phyloP scores from a whole-genome alignment of 2,888 invertebrate genomes.

The Subacronicta megacephala region DNA sequence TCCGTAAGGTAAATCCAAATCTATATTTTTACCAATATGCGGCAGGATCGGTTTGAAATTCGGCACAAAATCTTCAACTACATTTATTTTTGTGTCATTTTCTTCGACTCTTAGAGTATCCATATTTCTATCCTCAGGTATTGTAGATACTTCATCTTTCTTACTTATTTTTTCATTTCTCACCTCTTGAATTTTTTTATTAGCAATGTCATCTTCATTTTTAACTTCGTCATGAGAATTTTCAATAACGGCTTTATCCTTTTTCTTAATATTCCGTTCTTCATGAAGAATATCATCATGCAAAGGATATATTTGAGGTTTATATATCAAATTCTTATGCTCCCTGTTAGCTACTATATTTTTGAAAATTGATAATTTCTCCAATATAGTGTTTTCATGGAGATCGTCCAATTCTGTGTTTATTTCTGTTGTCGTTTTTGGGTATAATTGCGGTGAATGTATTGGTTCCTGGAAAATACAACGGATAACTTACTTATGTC shows the following conservation, averaged over 20 bases:
- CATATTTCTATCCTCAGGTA: slow-evolving; percentile 6
- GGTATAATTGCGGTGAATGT: slow-evolving; percentile 59
- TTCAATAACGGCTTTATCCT: slow-evolving; percentile 72
- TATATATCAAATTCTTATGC: slow-evolving; percentile 66
- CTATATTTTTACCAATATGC: slow-evolving; percentile 59
- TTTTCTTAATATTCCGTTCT: slow-evolving; percentile 81
- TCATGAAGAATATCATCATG: slow-evolving; percentile 76
- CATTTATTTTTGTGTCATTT: slow-evolving; percentile 7
- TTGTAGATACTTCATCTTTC: slow-evolving; percentile 13
- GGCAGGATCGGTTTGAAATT: slow-evolving; percentile 78
- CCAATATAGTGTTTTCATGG: slow-evolving; percentile 71
- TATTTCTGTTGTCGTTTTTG: slow-evolving; percentile 33
- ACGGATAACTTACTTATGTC: too few species aligned
- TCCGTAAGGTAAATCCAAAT: slow-evolving; percentile 70
- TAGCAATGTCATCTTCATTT: slow-evolving; percentile 2
- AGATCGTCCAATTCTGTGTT: slow-evolving; percentile 56
- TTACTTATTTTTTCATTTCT: neutral
- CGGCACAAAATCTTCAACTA: slow-evolving; percentile 32
- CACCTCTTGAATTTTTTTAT: slow-evolving; percentile 2
- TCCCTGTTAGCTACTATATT: slow-evolving; percentile 73
- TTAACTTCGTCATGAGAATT: slow-evolving; percentile 5
- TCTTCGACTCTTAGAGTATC: neutral
- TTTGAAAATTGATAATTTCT: slow-evolving; percentile 80
- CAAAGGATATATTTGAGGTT: slow-evolving; percentile 79
- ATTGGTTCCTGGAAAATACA: slow-evolving; percentile 71